Evolutionary conservation across 2,888 invertebrate genomes (phyloP).

Genomic region (Stictocephala bisonia): DNA sequence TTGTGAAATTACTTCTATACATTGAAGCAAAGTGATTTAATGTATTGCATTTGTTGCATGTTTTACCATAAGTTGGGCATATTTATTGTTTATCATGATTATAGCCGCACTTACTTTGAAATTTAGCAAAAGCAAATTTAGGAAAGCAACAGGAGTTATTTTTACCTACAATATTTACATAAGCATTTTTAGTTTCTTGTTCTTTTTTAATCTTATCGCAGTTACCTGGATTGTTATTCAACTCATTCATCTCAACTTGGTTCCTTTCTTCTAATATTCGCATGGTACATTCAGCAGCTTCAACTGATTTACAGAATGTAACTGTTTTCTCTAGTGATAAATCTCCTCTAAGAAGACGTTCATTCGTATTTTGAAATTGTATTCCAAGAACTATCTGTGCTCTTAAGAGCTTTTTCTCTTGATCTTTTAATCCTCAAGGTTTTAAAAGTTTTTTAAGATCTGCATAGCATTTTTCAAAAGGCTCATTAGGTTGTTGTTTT

Average conservation of each 20-base stretch:
- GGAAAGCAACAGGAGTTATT: too few relatives aligned
- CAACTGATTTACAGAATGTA: too few relatives aligned
- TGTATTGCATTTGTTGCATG: constrained; percentile 4
- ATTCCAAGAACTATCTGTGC: neutral
- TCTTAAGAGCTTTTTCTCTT: constrained; percentile 6
- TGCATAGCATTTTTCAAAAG: neutral
- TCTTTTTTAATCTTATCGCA: too few relatives aligned
- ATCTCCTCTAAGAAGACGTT: neutral
- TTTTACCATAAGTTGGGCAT: constrained; percentile 1
- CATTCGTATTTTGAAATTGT: neutral
- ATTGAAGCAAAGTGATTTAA: constrained; percentile 5
- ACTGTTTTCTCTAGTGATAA: too few relatives aligned
- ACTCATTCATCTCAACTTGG: too few relatives aligned
- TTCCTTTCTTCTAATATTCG: too few relatives aligned
- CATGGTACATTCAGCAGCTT: too few relatives aligned
- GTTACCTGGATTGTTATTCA: too few relatives aligned
- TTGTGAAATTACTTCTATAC: neutral
- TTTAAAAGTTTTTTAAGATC: neutral
- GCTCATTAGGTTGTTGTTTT: neutral
- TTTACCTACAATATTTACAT: too few relatives aligned
- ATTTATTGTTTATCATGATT: neutral
- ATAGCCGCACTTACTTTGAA: neutral
- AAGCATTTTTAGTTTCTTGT: too few relatives aligned
- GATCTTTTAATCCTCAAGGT: neutral
- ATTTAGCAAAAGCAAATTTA: too few relatives aligned